Percentiles rank a stretch among this genome's conserved stretches.
phyloP scores from a whole-genome alignment of 2,888 invertebrate species.

The Drosophila mimetica region DNA sequence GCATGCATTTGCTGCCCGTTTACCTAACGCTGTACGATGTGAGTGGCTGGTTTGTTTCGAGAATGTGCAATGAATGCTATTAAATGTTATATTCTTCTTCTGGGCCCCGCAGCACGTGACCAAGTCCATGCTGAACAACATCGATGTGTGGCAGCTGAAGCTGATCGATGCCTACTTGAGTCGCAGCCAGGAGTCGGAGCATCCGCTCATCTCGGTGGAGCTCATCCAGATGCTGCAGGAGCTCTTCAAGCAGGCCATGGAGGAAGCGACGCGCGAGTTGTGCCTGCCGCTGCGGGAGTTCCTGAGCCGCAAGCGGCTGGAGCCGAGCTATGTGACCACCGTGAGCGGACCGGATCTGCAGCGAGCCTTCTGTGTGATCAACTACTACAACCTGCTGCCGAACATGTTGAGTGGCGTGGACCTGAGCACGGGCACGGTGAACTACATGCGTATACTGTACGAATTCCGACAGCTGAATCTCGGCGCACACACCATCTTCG shows the following conservation, averaged over 20 bases:
- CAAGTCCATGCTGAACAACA: slow-evolving; percentile 59
- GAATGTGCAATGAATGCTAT: too few relatives aligned
- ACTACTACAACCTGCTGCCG: slow-evolving; percentile 80
- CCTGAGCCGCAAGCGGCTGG: slow-evolving; percentile 68
- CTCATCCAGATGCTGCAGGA: slow-evolving; percentile 81
- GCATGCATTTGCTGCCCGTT: slow-evolving; percentile 89
- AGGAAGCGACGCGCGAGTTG: slow-evolving; percentile 63
- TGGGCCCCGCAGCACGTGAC: slow-evolving; percentile 73
- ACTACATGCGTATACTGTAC: slow-evolving; percentile 79
- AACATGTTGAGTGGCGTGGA: slow-evolving; percentile 80
- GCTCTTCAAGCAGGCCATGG: slow-evolving; percentile 75
- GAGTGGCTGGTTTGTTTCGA: too few relatives aligned
- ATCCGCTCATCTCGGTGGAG: slow-evolving; percentile 81
- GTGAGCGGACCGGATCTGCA: slow-evolving; percentile 68
- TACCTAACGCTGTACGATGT: slow-evolving; percentile 90
- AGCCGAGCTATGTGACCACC: slow-evolving; percentile 66
- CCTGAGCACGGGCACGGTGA: slow-evolving; percentile 68
- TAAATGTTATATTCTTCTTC: too few relatives aligned
- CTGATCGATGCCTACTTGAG: slow-evolving; percentile 86
- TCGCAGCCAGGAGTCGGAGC: slow-evolving; percentile 42
- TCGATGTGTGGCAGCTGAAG: slow-evolving; percentile 91
- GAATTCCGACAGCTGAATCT: slow-evolving; percentile 81
- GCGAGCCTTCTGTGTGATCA: slow-evolving; percentile 78
- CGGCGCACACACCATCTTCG: slow-evolving; percentile 76
- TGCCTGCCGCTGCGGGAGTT: slow-evolving; percentile 76